These are phyloP conservation scores for Brachyalestes nurse DNA, from an alignment of 2,797 vertebrate genomes.

Conservation along the genomic window DNA sequence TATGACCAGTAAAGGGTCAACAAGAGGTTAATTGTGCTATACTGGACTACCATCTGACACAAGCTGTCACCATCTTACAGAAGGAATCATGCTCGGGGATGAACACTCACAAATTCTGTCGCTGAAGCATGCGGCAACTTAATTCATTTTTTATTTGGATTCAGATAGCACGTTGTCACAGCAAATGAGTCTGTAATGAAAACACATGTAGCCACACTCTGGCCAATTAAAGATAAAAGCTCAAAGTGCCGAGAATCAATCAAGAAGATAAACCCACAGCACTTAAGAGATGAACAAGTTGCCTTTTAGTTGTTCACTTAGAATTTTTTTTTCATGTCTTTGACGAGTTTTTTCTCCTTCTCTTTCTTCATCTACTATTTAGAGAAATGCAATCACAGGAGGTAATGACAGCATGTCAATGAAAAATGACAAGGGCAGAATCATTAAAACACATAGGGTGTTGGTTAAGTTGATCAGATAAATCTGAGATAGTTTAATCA, in stretches of 20 bases:
- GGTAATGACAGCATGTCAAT: neutral
- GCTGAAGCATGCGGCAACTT: neutral
- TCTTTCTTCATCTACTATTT: neutral
- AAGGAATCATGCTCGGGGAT: neutral
- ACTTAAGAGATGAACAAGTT: constrained; percentile 36
- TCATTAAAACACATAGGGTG: constrained; percentile 1
- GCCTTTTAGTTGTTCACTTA: constrained; percentile 21
- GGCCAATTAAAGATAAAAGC: constrained; percentile 54
- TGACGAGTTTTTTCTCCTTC: constrained; percentile 21
- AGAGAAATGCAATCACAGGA: neutral
- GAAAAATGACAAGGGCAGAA: neutral
- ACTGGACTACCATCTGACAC: neutral
- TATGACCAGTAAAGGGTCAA: constrained; percentile 14
- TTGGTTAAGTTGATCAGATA: constrained; percentile 15
- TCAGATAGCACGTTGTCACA: constrained; percentile 23
- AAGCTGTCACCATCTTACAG: neutral
- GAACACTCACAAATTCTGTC: neutral
- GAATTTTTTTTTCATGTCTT: neutral
- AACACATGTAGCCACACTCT: constrained; percentile 37
- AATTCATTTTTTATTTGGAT: constrained; percentile 31
- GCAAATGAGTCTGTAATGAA: constrained; percentile 37
- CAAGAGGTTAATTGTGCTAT: neutral
- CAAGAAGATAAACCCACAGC: constrained; percentile 41
- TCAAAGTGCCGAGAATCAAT: constrained; percentile 37
- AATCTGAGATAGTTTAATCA: neutral